Conservation (phyloP, 2,888 invertebrate species). For the Sinotaia quadrata region DNA sequence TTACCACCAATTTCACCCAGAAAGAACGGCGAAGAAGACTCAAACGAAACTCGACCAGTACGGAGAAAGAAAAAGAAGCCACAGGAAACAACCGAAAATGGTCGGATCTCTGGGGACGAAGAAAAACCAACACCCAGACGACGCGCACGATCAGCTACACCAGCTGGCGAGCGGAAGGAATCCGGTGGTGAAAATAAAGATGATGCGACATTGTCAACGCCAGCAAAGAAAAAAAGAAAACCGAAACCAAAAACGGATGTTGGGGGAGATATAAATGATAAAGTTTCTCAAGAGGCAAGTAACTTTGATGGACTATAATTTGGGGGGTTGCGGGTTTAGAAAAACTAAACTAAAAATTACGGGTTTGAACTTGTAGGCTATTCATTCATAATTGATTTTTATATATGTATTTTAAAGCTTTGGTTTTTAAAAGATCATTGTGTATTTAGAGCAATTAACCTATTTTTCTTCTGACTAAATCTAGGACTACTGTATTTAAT, state of each 20-base stretch:
- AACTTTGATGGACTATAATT: too few relatives aligned
- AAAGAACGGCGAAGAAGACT: conserved; percentile 28
- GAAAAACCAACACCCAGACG: conserved; percentile 36
- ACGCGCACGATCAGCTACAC: conserved; percentile 30
- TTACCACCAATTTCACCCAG: conserved; percentile 49
- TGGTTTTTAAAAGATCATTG: too few relatives aligned
- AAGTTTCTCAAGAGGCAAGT: too few relatives aligned
- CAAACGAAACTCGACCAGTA: conserved; percentile 44
- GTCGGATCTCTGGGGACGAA: conserved; percentile 9
- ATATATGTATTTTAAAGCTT: too few relatives aligned
- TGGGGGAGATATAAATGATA: too few relatives aligned
- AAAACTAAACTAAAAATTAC: too few relatives aligned
- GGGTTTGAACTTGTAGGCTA: too few relatives aligned
- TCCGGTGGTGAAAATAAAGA: conserved; percentile 36
- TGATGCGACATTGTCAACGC: conserved; percentile 36
- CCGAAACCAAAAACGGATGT: conserved; percentile 36
- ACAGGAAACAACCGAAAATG: conserved; percentile 28
- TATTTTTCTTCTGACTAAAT: too few relatives aligned
- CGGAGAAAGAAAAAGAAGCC: conserved; percentile 58
- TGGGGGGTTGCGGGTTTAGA: too few relatives aligned
- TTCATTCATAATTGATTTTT: too few relatives aligned
- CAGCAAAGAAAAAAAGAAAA: conserved; percentile 49
- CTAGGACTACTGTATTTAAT: too few relatives aligned
- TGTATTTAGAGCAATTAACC: too few relatives aligned
- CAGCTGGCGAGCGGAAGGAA: conserved; percentile 7